A percentile compares a stretch with the other conserved stretches of the same genome.
Evolutionary conservation across 2,797 vertebrate species (phyloP).

Genomic region (Pangasius djambal): DNA sequence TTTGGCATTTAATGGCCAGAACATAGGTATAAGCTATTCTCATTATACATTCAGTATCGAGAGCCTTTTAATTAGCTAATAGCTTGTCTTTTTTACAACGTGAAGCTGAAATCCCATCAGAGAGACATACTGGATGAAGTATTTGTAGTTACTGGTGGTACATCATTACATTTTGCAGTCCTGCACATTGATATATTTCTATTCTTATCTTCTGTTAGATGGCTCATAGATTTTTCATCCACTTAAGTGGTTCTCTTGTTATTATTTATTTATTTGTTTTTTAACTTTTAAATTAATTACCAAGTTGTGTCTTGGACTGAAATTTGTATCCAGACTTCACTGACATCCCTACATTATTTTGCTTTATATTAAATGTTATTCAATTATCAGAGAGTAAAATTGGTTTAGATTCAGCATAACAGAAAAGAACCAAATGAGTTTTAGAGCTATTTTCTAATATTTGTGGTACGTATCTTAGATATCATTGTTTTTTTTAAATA

Average conservation of each 20-base stretch:
- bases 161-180: background rate
- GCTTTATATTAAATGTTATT: background rate
- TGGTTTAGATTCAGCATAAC: background rate
- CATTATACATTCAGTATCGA: background rate
- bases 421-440: background rate
- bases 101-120: background rate
- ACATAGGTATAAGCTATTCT: background rate
- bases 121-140: background rate
- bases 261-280: background rate
- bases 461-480: background rate
- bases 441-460: background rate
- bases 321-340: background rate
- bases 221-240: background rate
- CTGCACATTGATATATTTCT: background rate
- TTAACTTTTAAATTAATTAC: background rate
- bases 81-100: background rate
- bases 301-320: background rate
- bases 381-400: background rate
- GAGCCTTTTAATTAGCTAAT: slow-evolving; percentile 10
- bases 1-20: background rate
- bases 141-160: background rate
- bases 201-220: background rate
- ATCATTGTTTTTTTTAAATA: background rate
- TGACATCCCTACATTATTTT: background rate
- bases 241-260: background rate